Percentiles rank a stretch among this genome's conserved stretches.
These are phyloP conservation scores for Cacatua alba DNA, from an alignment of 2,113 vertebrate genomes.

Conservation along the genomic window DNA sequence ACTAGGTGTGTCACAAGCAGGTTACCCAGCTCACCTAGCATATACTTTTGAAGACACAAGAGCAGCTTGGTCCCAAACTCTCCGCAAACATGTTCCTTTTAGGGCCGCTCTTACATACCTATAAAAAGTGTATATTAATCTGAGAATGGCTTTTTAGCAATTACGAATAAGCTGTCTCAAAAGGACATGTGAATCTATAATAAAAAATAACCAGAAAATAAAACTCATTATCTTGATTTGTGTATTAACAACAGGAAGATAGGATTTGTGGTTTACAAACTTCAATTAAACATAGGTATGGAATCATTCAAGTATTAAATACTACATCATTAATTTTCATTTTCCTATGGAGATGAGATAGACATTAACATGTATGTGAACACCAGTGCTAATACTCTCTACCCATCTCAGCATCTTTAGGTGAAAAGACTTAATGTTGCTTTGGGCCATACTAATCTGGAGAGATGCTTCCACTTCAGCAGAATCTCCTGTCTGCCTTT, in stretches of 20 bases:
- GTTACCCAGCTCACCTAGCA: background rate
- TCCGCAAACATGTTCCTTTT: background rate
- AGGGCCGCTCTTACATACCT: background rate
- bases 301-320: background rate
- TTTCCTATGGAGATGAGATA: background rate
- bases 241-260: background rate
- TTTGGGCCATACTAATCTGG: background rate
- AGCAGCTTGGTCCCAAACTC: background rate
- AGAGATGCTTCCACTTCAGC: background rate
- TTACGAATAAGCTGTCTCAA: background rate
- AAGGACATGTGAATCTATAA: background rate
- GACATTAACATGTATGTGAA: background rate
- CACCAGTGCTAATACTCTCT: background rate
- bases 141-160: background rate
- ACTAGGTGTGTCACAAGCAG: background rate
- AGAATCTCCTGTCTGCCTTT: background rate
- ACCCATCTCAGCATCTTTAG: background rate
- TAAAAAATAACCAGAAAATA: background rate
- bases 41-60: background rate
- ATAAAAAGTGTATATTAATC: background rate
- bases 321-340: background rate
- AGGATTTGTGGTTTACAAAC: background rate
- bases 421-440: background rate
- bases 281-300: background rate
- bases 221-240: background rate